Evolutionary conservation across 2,797 vertebrate genomes (phyloP).

Genomic region (Benthosema pterotum): DNA sequence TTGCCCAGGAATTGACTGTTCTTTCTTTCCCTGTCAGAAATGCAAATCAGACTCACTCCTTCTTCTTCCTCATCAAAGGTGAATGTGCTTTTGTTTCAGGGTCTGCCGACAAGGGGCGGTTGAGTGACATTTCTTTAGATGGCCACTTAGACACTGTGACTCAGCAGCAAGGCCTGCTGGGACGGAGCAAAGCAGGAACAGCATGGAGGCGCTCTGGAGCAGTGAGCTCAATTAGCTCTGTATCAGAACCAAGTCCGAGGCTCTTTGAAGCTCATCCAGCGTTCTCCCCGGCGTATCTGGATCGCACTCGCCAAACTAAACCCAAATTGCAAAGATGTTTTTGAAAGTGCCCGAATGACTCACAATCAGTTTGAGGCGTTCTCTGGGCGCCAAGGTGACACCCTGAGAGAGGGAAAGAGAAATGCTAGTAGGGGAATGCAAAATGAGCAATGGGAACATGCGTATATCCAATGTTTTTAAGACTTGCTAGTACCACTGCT

Average conservation of each 20-base stretch:
- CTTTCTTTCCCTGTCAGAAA: conserved; percentile 5
- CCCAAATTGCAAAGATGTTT: background rate
- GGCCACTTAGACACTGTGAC: conserved; percentile 17
- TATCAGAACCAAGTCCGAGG: conserved; percentile 18
- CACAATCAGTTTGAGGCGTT: too few relatives aligned
- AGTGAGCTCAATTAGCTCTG: conserved; percentile 22
- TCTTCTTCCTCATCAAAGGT: conserved; percentile 36
- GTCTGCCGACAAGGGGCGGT: background rate
- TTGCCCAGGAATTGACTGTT: too few relatives aligned
- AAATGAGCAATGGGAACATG: too few relatives aligned
- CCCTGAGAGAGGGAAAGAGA: background rate
- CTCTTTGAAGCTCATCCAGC: conserved; percentile 8
- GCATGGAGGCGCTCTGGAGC: background rate
- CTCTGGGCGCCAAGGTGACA: background rate
- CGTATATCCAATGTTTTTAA: too few relatives aligned
- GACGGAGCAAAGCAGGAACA: conserved; percentile 16
- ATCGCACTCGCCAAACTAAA: background rate
- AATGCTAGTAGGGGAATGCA: too few relatives aligned
- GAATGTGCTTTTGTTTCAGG: conserved; percentile 29
- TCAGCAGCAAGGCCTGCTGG: background rate
- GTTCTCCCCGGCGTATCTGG: background rate
- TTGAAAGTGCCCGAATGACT: background rate
- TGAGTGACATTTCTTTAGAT: conserved; percentile 24
- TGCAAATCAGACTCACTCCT: conserved; percentile 11
- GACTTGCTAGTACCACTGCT: too few relatives aligned